Base-by-base conservation (phyloP, 2,888 invertebrate species). In the Ernsta delagoae region DNA sequence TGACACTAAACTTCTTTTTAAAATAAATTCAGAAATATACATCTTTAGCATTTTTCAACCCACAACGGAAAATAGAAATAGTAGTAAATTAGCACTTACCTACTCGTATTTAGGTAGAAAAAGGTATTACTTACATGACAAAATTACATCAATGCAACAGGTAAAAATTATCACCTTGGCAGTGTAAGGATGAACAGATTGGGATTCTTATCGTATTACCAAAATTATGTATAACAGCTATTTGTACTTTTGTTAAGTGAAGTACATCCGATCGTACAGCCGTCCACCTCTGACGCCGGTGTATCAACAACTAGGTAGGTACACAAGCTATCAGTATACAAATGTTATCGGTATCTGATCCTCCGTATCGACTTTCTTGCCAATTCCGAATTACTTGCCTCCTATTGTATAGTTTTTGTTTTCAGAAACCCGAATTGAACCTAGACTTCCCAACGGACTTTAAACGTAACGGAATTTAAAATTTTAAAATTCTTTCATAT, bases 341-440 rank as follows among this genome's bases (percentile, higher is more conserved):
- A 43, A 31, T 56, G 34, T 65, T 57, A 65, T 65, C 65, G 65
- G 45, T 65, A 65, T 48, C 65, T 50, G 36, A 53, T 36, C 11
- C 7, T 5, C 7, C 45, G 7, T 57, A 65, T 57, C 65, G 34
- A 16, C 43, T 43, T 43, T 9, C 43, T 43, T 43, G 57, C 48
- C 57, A 57, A 43, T 41, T 7, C 65, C 31, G 12, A 60, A 45
- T 7, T 31, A 60, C 45, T n/a, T 34, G 6, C 39, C 39, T 39
- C 7, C 39, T 39, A 7, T 39, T 39, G 39, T 39, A 39, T 39
- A 31, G 6, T n/a, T 24, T 57, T 39, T 4, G 48, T 9, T 59
- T 59, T 41, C 24, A 59, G n/a, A n/a, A n/a, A n/a, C n/a, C n/a
- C n/a, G n/a, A n/a, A n/a, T n/a, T n/a, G n/a, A n/a, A n/a, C n/a